Evolutionary conservation across 2,888 invertebrate species (phyloP), one percentile per base, ranked within the genome.

Genomic region (Troides oblongomaculatus): DNA sequence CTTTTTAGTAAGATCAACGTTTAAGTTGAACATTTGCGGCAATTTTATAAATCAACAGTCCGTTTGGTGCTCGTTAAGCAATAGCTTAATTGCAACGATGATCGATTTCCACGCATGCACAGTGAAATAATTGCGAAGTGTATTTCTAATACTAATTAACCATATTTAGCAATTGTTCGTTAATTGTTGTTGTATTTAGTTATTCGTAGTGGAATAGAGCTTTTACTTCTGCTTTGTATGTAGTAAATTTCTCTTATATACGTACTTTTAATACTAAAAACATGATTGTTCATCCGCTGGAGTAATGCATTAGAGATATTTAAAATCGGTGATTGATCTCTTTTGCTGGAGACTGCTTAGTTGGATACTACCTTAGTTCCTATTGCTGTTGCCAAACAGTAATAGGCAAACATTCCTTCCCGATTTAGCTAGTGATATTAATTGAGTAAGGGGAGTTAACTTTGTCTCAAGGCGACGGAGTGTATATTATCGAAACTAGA

Each of bases 91-190:
- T 66, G 36, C 30, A 21, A n/a, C 21, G 21, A 53, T 50, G 50
- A 66, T 66, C 4, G 61, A 66, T 61, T 60, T 39, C 12, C 56
- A 66, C 56, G 56, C 56, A 56, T 23, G 39, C 23, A 62, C 14
- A 6, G 66, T 56, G 53, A 56, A 53, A 18, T 18, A 23, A 66
- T 61, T 56, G 58, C 56, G 21, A 66, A 62, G 18, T 62, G 61
- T 60, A 62, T 12, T 62, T 43, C 23, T 25, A 23, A 23, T 14
- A 58, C 23, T 39, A 18, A 30, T 23, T 56, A 14, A 43, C 57
- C 43, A 17, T 58, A 64, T 59, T 60, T 60, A 30, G 62, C 46
- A 62, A 62, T 23, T 17, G 62, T 62, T 62, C 50, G 12, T 60
- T 65, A 53, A 53, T 53, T 53, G 53, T 53, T 53, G n/a, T 53